These are phyloP conservation scores for Pristionchus japonicus DNA, from an alignment of 2,888 invertebrate species.

Conservation along the genomic window DNA sequence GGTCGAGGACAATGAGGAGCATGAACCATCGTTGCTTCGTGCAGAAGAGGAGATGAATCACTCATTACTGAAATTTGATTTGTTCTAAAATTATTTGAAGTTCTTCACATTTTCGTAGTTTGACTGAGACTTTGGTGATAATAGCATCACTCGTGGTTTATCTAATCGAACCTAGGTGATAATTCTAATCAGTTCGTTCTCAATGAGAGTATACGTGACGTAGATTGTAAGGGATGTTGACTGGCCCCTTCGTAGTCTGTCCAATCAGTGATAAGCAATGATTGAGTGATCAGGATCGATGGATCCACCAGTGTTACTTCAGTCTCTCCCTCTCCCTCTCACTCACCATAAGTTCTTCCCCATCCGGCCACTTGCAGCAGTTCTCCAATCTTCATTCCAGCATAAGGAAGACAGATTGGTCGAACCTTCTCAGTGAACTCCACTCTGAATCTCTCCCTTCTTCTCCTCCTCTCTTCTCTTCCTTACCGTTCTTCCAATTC, in stretches of 20 bases:
- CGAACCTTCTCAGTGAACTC: constrained; percentile 58
- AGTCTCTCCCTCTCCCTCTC: not conserved
- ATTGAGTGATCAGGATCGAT: not conserved
- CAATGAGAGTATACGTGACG: not conserved
- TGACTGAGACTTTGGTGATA: not conserved
- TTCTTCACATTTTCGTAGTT: not conserved
- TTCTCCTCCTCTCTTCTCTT: not conserved
- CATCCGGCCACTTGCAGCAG: constrained; percentile 67
- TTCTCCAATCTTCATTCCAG: constrained; percentile 50
- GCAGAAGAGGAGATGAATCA: constrained; percentile 67
- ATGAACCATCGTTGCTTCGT: constrained; percentile 69
- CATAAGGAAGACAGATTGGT: constrained; percentile 70
- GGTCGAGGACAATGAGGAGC: constrained; percentile 67
- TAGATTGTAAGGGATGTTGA: not conserved
- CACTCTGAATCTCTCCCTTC: constrained; percentile 50
- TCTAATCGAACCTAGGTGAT: not conserved
- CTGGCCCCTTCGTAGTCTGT: not conserved
- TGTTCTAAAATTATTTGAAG: not conserved
- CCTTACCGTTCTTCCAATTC: constrained; percentile 63
- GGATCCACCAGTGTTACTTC: not conserved
- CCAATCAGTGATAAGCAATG: not conserved
- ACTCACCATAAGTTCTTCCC: constrained; percentile 66
- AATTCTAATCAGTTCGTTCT: not conserved
- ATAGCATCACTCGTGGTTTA: not conserved
- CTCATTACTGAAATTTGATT: constrained; percentile 61